Evolutionary conservation across 2,113 vertebrate genomes (phyloP), one percentile per base, ranked within the genome.

Genomic region (Deroptyus accipitrinus): DNA sequence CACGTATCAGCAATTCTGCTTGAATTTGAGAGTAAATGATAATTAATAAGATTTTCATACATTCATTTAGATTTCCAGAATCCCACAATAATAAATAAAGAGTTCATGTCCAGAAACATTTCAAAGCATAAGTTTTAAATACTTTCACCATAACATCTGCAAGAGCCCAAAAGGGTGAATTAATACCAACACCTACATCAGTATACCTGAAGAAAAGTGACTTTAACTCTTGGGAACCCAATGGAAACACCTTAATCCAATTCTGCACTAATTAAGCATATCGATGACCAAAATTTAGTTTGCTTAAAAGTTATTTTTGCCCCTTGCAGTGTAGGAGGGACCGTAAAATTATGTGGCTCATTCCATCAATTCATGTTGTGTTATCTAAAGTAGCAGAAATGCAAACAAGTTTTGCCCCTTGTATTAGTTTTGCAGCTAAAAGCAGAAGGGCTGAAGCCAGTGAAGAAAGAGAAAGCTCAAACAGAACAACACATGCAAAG

Each of bases 1-100:
- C 5, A 54, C 9, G 2, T 4, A 55, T n/a, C 1, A 2, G 7
- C 27, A 17, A 1, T 76, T 84, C 15, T 46, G 3, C 25, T 89
- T 74, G 27, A 54, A 4, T 9, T 13, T 18, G 31, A 14, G 55
- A 55, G 6, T 76, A 33, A 10, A 12, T 23, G 39, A 85, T 17
- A 66, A 52, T n/a, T 16, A 74, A 52, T 24, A 10, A 31, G 49
- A 51, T 48, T 3, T 5, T 81, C 4, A 23, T 52, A 62, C 4
- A 35, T 49, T 6, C 8, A 10, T 28, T 69, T 16, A 2, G 7
- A 17, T 81, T 78, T 86, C 52, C 59, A 51, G 31, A 16, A 13
- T 54, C 24, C 64, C 55, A 13, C 16, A 75, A 39, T 10, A 76
- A 67, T 25, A 48, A 75, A 85, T 19, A 2, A 27, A 70, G 5